Conservation (phyloP, 2,113 vertebrate species). For the Paradisaea rubra region DNA sequence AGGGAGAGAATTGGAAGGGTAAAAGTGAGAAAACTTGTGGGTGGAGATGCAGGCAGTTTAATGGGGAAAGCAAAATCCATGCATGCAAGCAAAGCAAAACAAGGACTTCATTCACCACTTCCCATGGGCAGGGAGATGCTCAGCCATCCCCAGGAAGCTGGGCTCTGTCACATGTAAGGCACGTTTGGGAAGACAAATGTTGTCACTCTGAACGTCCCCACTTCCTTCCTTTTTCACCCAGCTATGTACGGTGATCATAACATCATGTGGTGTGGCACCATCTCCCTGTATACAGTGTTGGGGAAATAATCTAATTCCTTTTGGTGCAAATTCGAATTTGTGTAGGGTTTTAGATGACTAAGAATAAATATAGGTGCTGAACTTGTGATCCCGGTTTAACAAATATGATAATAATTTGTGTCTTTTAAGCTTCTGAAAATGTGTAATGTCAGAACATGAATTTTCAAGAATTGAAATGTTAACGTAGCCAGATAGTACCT, state of each 20-base stretch:
- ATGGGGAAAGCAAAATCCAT: not conserved
- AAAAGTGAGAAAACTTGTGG: not conserved
- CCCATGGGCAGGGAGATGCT: not conserved
- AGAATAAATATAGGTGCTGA: not conserved
- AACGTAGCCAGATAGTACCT: not conserved
- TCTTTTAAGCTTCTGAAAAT: not conserved
- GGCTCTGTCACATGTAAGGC: not conserved
- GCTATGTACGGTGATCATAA: rapidly evolving
- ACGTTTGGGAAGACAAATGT: not conserved
- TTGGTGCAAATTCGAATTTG: not conserved
- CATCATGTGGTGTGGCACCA: not conserved
- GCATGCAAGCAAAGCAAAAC: not conserved
- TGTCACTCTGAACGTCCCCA: not conserved
- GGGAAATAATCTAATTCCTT: not conserved
- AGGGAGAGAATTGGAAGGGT: not conserved
- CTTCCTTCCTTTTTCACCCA: not conserved
- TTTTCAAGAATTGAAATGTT: not conserved
- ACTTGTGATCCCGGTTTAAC: not conserved
- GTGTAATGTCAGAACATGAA: rapidly evolving
- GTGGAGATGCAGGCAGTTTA: not conserved
- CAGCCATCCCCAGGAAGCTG: not conserved
- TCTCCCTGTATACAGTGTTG: not conserved
- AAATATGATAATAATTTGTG: not conserved
- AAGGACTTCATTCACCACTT: not conserved
- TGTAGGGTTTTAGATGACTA: not conserved